A percentile compares a stretch with the other conserved stretches of the same genome.
phyloP scores from a whole-genome alignment of 2,888 invertebrate species.

The Oscheius sp. region DNA sequence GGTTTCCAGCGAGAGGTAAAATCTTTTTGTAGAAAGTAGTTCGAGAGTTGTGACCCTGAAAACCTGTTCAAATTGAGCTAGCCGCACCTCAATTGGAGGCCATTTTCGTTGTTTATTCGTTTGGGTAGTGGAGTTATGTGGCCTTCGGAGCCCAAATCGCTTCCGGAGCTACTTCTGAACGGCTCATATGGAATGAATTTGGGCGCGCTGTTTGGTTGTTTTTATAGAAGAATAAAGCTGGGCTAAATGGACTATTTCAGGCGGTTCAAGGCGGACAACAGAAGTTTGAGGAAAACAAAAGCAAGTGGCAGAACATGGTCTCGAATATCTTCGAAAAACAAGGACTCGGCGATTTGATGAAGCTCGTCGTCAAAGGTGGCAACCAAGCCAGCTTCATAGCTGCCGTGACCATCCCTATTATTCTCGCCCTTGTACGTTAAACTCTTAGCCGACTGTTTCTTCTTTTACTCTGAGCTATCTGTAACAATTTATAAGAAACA shows the following conservation, averaged over 20 bases:
- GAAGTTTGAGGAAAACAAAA: conserved; percentile 57
- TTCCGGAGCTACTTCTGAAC: conserved; percentile 5
- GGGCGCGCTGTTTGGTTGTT: neutral
- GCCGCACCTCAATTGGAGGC: neutral
- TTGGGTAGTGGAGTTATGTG: conserved; percentile 1
- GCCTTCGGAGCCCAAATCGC: conserved; percentile 14
- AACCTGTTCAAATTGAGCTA: neutral
- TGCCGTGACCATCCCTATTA: conserved; percentile 45
- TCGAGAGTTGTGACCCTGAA: neutral
- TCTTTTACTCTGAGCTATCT: neutral
- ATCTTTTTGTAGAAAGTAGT: too few relatives aligned
- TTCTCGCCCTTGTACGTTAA: conserved; percentile 39
- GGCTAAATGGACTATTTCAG: conserved; percentile 48
- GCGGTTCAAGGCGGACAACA: conserved; percentile 44
- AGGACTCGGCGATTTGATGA: conserved; percentile 38
- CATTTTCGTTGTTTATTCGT: conserved; percentile 10
- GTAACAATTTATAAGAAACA: neutral
- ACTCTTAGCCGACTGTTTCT: neutral
- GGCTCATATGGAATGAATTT: neutral
- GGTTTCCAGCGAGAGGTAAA: conserved; percentile 49
- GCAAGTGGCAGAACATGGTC: conserved; percentile 53
- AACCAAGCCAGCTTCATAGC: conserved; percentile 30
- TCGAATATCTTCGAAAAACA: conserved; percentile 54
- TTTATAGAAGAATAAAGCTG: neutral
- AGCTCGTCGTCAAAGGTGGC: conserved; percentile 42